phyloP scores from a whole-genome alignment of 2,888 invertebrate species.

The Phalera bucephala region DNA sequence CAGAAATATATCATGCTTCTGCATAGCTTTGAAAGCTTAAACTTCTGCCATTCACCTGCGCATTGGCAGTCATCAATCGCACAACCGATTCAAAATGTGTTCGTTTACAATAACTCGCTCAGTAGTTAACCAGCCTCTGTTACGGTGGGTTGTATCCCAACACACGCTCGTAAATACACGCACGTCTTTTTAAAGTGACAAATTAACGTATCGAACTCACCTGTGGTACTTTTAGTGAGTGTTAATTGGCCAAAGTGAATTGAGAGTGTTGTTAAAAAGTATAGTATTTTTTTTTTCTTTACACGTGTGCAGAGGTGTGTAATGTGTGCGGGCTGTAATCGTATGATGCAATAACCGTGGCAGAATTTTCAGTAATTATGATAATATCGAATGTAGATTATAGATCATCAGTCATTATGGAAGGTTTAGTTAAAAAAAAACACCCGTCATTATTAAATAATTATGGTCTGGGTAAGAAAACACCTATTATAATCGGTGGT shows the following conservation, averaged over 20 bases:
- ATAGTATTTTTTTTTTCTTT: background rate
- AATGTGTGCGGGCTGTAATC: background rate
- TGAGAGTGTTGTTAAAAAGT: background rate
- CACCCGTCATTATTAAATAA: too few relatives aligned
- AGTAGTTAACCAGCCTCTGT: slow-evolving; percentile 31
- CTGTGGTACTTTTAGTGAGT: background rate
- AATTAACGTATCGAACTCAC: too few relatives aligned
- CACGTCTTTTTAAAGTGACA: background rate
- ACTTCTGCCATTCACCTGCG: slow-evolving; percentile 19
- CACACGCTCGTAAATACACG: background rate
- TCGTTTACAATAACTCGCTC: slow-evolving; percentile 18
- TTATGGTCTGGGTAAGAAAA: too few relatives aligned
- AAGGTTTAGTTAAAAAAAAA: too few relatives aligned
- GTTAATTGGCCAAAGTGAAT: background rate
- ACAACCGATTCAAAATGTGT: slow-evolving; percentile 25
- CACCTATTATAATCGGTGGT: too few relatives aligned
- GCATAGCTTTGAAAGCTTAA: too few relatives aligned
- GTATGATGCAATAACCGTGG: slow-evolving; percentile 1
- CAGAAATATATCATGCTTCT: too few relatives aligned
- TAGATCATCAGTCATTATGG: too few relatives aligned
- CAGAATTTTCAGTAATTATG: too few relatives aligned
- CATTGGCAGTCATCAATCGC: slow-evolving; percentile 14
- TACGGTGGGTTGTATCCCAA: slow-evolving; percentile 31
- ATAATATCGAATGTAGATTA: too few relatives aligned
- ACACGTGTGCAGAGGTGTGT: background rate